Evolutionary conservation across 1,140 invertebrate species (phyloP).

Genomic region (Sarcophaga peregrina): DNA sequence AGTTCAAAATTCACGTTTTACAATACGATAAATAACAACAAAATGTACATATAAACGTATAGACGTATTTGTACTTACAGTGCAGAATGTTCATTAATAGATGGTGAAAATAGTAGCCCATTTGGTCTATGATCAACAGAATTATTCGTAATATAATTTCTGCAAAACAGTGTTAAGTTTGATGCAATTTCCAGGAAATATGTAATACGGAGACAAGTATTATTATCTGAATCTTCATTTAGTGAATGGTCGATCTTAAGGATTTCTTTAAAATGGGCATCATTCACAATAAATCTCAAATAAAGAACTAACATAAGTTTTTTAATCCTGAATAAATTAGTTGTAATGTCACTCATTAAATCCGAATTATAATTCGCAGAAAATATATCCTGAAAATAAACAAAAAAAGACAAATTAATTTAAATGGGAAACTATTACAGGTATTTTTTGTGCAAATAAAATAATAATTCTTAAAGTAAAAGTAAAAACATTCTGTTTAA

Average conservation of each 20-base stretch:
- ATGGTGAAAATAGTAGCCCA: constrained; percentile 66
- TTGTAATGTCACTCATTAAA: constrained; percentile 67
- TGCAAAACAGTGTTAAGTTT: constrained; percentile 76
- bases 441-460: constrained; percentile 49
- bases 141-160: constrained; percentile 71
- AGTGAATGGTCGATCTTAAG: constrained; percentile 48
- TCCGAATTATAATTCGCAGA: constrained; percentile 63
- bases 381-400: constrained; percentile 39
- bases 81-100: constrained; percentile 21
- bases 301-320: constrained; percentile 78
- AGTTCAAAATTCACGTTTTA: no score
- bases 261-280: constrained; percentile 56
- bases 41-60: no score
- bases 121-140: constrained; percentile 69
- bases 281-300: constrained; percentile 72
- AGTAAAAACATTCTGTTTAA: no score
- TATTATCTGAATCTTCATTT: constrained; percentile 41
- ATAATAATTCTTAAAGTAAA: no score
- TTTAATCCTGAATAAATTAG: constrained; percentile 73
- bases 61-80: no score
- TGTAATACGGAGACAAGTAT: constrained; percentile 52
- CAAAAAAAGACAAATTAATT: no score
- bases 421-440: constrained; percentile 52
- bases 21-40: no score
- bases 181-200: constrained; percentile 72